phyloP scores from a whole-genome alignment of 2,113 vertebrate genomes.

The Butorides virescens region DNA sequence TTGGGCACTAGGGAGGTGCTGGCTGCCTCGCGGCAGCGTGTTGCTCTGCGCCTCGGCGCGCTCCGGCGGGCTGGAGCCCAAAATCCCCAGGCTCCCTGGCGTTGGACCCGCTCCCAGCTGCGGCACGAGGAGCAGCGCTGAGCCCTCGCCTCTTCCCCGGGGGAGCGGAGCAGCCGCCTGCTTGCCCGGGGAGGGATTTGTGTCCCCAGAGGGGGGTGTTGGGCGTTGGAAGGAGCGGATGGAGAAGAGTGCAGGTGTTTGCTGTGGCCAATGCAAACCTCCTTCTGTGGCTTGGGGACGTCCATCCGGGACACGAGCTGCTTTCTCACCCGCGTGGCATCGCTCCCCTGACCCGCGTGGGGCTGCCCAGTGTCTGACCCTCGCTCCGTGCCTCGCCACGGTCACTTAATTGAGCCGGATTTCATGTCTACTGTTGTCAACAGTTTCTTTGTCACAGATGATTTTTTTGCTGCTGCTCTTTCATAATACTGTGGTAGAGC shows the following conservation, averaged over 20 bases:
- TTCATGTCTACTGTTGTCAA: neutral
- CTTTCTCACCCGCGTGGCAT: accelerated
- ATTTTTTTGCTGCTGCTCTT: neutral
- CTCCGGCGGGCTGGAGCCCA: accelerated
- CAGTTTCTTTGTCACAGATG: neutral
- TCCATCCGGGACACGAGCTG: accelerated
- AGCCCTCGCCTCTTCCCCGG: neutral
- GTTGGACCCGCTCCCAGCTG: neutral
- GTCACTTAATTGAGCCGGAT: accelerated
- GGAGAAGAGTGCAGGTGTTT: accelerated
- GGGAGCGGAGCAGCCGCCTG: neutral
- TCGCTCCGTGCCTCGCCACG: accelerated
- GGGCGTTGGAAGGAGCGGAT: accelerated
- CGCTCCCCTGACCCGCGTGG: accelerated
- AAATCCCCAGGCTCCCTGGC: neutral
- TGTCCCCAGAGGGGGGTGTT: accelerated
- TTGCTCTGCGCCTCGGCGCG: accelerated
- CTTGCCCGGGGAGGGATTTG: accelerated
- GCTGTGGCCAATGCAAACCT: neutral
- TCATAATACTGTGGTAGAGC: neutral
- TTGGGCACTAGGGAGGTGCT: neutral
- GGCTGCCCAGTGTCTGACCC: neutral
- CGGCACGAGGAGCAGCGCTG: neutral
- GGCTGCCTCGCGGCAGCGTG: accelerated
- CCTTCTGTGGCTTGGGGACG: neutral